A percentile compares a stretch with the other conserved stretches of the same genome.
phyloP scores from a whole-genome alignment of 2,797 vertebrate species.

The Triplophysa bombifrons region DNA sequence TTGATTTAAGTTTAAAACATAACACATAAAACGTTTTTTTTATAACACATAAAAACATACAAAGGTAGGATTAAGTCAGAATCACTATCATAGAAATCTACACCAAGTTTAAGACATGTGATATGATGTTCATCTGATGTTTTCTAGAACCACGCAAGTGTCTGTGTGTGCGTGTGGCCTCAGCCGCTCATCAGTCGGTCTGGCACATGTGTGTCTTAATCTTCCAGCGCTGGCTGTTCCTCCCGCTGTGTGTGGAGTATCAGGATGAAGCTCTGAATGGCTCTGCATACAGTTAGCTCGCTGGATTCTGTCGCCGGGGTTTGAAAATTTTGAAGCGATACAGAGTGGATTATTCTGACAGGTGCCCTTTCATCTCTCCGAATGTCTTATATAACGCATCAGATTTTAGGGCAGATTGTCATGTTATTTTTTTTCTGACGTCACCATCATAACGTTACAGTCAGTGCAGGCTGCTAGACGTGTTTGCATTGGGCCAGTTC shows the following conservation, averaged over 20 bases:
- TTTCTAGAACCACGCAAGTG: background rate
- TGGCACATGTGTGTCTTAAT: background rate
- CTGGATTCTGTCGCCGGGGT: constrained; percentile 34
- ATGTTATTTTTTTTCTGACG: constrained; percentile 45
- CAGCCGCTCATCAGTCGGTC: no score
- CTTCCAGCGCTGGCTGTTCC: constrained; percentile 5
- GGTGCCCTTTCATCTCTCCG: constrained; percentile 59
- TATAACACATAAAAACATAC: no score
- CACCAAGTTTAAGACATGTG: no score
- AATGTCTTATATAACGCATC: constrained; percentile 68
- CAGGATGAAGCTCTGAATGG: constrained; percentile 24
- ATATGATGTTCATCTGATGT: no score
- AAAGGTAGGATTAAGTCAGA: no score
- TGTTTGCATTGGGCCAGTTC: constrained; percentile 56
- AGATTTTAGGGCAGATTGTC: constrained; percentile 59
- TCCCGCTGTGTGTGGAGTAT: constrained; percentile 28
- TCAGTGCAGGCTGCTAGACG: constrained; percentile 36
- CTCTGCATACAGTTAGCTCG: constrained; percentile 55
- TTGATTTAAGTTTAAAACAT: no score
- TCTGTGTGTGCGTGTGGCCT: background rate
- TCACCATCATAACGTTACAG: constrained; percentile 55
- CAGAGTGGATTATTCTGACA: constrained; percentile 72
- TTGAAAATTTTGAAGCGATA: constrained; percentile 64
- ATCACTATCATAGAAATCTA: no score
- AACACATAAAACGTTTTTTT: no score